Conservation (phyloP, 2,797 vertebrate genomes). For the Prionace glauca region DNA sequence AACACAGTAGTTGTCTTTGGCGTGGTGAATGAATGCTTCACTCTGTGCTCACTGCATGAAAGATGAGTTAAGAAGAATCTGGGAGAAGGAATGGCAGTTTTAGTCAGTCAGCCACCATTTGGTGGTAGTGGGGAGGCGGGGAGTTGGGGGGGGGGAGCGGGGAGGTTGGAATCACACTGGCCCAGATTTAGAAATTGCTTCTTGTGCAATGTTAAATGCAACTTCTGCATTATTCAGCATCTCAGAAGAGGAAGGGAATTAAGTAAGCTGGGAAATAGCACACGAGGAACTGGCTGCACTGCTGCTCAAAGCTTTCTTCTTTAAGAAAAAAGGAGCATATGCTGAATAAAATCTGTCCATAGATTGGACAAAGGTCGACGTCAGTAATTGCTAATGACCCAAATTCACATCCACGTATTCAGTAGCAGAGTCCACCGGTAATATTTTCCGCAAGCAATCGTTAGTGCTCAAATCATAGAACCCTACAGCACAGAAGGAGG, state of each 20-base stretch:
- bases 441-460: not conserved
- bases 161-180: not conserved
- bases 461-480: not conserved
- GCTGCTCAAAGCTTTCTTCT: too few relatives aligned
- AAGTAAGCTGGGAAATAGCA: not conserved
- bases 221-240: constrained; percentile 1
- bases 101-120: not conserved
- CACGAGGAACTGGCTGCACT: too few relatives aligned
- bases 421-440: not conserved
- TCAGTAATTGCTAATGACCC: not conserved
- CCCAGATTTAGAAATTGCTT: not conserved
- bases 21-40: not conserved
- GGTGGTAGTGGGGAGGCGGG: too few relatives aligned
- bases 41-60: not conserved
- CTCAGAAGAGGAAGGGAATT: not conserved
- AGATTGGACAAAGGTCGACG: not conserved
- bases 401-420: not conserved
- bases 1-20: not conserved
- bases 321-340: not conserved
- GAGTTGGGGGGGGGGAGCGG: too few relatives aligned
- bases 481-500: too few relatives aligned
- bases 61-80: not conserved
- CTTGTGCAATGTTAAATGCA: not conserved
- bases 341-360: not conserved
- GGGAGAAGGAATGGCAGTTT: not conserved